Percentiles rank a stretch among this genome's conserved stretches.
phyloP scores from a whole-genome alignment of 2,797 vertebrate genomes.

The Rhyacichthys aspro region DNA sequence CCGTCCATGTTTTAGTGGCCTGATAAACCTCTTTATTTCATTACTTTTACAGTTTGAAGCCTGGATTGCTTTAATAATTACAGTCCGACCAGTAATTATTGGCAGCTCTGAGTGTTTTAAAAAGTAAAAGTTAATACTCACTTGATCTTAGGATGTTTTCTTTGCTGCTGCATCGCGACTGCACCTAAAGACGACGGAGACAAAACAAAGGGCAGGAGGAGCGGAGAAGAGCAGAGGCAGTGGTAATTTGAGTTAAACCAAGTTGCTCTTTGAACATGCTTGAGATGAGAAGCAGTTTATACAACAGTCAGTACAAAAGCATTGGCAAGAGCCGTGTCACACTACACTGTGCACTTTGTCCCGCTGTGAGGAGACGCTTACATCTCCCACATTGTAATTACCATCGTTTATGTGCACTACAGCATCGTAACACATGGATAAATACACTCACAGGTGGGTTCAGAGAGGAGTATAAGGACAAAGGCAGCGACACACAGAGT shows the following conservation, averaged over 20 bases:
- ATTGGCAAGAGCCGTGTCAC: constrained; percentile 60
- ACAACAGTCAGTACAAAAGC: constrained; percentile 66
- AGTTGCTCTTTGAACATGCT: constrained; percentile 55
- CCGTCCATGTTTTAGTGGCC: no score
- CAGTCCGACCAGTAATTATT: no score
- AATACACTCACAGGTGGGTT: background rate
- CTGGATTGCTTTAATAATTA: no score
- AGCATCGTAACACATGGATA: background rate
- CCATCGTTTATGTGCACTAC: constrained; percentile 31
- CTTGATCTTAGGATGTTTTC: constrained; percentile 99
- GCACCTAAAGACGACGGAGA: constrained; percentile 84
- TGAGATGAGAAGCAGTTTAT: constrained; percentile 60
- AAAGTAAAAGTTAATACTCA: constrained; percentile 76
- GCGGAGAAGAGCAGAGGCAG: constrained; percentile 54
- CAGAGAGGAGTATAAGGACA: constrained; percentile 53
- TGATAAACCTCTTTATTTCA: no score
- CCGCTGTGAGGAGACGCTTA: constrained; percentile 63
- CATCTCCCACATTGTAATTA: constrained; percentile 56
- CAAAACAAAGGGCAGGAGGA: constrained; percentile 24
- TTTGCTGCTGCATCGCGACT: constrained; percentile 99
- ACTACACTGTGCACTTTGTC: constrained; percentile 72
- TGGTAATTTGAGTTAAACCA: constrained; percentile 65
- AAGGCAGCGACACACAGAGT: constrained; percentile 71
- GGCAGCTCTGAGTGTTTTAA: constrained; percentile 11
- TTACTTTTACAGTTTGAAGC: no score